Evolutionary conservation across 1,140 invertebrate species (phyloP), one percentile per base, ranked within the genome.

Genomic region (Rhagoletis pomonella): DNA sequence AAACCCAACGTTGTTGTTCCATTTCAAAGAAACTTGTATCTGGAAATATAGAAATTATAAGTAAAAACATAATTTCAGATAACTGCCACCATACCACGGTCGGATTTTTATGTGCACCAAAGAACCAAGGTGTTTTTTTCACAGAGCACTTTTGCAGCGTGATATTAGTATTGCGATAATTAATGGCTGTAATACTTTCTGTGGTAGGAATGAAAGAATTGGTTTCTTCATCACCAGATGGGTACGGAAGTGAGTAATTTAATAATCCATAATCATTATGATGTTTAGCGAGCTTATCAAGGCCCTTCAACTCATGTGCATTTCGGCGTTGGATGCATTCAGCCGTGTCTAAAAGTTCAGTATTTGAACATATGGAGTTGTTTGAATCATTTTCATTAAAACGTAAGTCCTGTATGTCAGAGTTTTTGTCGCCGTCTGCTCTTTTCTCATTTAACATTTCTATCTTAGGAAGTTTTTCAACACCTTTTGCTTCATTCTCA

Each of bases 71-170:
- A 62, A 12, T 62, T 7, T 14, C 9, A 17, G 12, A 17, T 4
- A 17, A 12, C 12, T 62, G 10, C 10, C 12, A 67, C 64, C 19
- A 39, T 87, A 94, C 94, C 89, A 95, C 95, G 84, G 93, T 95
- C 85, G 94, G 95, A 92, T 95, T 95, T 90, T 93, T 94, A 88
- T 95, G 95, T 4, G 93, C 94, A 59, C 95, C 95, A 90, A 95
- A 95, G 90, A 95, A 95, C 95, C 95, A 95, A 9, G 89, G 89
- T 7, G 89, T 90, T 39, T 92, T 90, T 69, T 90, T 90, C 17
- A n/a, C 10, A 62, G 12, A 1, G 17, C 4, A 4, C 17, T 62
- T n/a, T 62, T 62, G 10, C 10, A n/a, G 60, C 17, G 17, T 62
- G 10, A 14, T 4, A 12, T 89, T 88, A 73, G 3, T 73, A 73